phyloP scores from a whole-genome alignment of 2,888 invertebrate genomes.

The Athrips mouffetella region DNA sequence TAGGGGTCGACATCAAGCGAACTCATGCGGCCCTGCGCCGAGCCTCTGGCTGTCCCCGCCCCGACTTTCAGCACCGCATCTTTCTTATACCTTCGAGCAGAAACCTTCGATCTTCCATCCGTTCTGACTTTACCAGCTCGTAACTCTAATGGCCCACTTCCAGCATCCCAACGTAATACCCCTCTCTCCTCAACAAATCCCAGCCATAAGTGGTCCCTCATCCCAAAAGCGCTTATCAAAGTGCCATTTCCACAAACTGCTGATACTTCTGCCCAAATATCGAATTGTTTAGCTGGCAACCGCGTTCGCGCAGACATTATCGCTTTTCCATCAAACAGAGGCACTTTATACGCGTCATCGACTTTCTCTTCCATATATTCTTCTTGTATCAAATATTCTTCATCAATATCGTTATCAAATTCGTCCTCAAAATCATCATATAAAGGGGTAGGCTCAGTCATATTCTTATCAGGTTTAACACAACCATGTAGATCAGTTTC shows the following conservation, averaged over 20 bases:
- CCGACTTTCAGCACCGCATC: slow-evolving; percentile 63
- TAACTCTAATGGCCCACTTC: slow-evolving; percentile 60
- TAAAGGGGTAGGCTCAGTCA: slow-evolving; percentile 21
- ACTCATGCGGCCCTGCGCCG: slow-evolving; percentile 62
- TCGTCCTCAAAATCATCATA: slow-evolving; percentile 40
- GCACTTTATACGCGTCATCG: slow-evolving; percentile 53
- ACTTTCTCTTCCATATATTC: slow-evolving; percentile 53
- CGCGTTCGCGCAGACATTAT: slow-evolving; percentile 56
- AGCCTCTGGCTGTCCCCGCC: slow-evolving; percentile 50
- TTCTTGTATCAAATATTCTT: slow-evolving; percentile 44
- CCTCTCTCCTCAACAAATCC: slow-evolving; percentile 60
- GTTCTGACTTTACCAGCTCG: slow-evolving; percentile 56
- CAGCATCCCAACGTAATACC: slow-evolving; percentile 63
- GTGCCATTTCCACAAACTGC: slow-evolving; percentile 62
- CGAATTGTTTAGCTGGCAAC: slow-evolving; percentile 64
- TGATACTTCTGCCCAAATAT: slow-evolving; percentile 70
- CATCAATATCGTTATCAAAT: slow-evolving; percentile 51
- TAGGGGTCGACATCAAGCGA: slow-evolving; percentile 65
- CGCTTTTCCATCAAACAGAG: slow-evolving; percentile 64
- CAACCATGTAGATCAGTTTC: slow-evolving; percentile 28
- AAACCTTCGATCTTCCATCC: slow-evolving; percentile 58
- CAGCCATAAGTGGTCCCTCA: slow-evolving; percentile 69
- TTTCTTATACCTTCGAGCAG: slow-evolving; percentile 64
- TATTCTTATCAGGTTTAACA: slow-evolving; percentile 33
- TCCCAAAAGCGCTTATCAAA: slow-evolving; percentile 59